Evolutionary conservation across 1,140 invertebrate species (phyloP).

Genomic region (Drosophila albomicans): DNA sequence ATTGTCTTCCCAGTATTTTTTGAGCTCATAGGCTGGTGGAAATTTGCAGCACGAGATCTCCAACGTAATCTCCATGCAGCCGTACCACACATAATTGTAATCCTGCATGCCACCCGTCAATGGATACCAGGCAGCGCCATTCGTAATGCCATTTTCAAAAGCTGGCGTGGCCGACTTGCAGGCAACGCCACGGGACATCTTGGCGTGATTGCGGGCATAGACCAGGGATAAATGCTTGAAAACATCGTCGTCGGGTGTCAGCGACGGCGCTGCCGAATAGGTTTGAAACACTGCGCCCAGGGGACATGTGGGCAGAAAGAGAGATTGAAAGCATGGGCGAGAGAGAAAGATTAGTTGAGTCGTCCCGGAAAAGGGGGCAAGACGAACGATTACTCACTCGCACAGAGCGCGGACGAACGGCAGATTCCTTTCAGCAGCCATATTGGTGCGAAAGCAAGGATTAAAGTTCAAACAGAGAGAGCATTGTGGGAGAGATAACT

Average conservation of each 20-base stretch:
- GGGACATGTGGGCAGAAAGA: slow-evolving; percentile 85
- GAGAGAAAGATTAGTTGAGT: slow-evolving; percentile 48
- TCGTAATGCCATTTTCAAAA: slow-evolving; percentile 95
- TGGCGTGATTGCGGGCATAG: slow-evolving; percentile 95
- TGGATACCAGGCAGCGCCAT: slow-evolving; percentile 97
- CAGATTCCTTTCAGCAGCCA: slow-evolving; percentile 90
- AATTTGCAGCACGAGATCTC: slow-evolving; percentile 99
- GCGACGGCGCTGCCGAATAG: slow-evolving; percentile 90
- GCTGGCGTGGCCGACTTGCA: slow-evolving; percentile 90
- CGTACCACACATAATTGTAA: slow-evolving; percentile 98
- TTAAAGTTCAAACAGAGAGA: slow-evolving; percentile 72
- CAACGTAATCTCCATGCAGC: slow-evolving; percentile 99
- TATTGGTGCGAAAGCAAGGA: slow-evolving; percentile 76
- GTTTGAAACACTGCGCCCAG: slow-evolving; percentile 91
- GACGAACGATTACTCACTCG: slow-evolving; percentile 87
- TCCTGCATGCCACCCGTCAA: slow-evolving; percentile 97
- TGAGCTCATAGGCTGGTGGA: slow-evolving; percentile 93
- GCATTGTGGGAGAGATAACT: slow-evolving; percentile 46
- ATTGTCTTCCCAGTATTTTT: slow-evolving; percentile 98
- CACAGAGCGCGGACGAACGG: slow-evolving; percentile 92
- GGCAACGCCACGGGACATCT: slow-evolving; percentile 92
- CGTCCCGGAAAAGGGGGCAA: not conserved
- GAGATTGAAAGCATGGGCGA: slow-evolving; percentile 8
- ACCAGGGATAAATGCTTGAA: slow-evolving; percentile 95
- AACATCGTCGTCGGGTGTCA: slow-evolving; percentile 97